Evolutionary conservation across 2,113 vertebrate species (phyloP).

Genomic region (Cephalopterus ornatus): DNA sequence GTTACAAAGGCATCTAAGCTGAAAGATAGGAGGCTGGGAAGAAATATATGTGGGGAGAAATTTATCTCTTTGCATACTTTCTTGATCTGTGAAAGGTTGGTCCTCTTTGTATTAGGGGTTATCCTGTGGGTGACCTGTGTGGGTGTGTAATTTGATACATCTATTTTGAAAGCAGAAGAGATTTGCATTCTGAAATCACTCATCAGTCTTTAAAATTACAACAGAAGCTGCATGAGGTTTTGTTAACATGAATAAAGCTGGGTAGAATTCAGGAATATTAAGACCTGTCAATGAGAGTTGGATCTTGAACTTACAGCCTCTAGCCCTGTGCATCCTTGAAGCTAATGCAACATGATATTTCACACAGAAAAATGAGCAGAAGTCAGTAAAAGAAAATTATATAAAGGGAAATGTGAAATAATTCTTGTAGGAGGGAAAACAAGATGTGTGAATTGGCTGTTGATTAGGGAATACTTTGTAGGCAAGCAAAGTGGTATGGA

Average conservation of each 20-base stretch:
- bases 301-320: not conserved
- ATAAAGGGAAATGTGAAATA: not conserved
- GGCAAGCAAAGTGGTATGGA: not conserved
- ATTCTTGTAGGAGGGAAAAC: not conserved
- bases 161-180: not conserved
- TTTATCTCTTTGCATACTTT: not conserved
- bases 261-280: not conserved
- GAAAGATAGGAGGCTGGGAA: not conserved
- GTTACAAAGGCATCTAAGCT: not conserved
- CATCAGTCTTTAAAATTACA: conserved; percentile 24
- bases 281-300: not conserved
- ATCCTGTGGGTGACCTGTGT: not conserved
- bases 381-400: not conserved
- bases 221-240: not conserved
- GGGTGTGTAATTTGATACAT: not conserved
- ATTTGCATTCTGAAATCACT: conserved; percentile 26
- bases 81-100: not conserved
- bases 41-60: not conserved
- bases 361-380: not conserved
- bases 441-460: not conserved
- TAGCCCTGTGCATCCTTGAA: not conserved
- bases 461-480: not conserved
- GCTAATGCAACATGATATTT: not conserved
- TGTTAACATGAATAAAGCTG: conserved; percentile 4
- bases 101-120: not conserved